These are phyloP conservation scores for Sipha maydis DNA, from an alignment of 2,888 invertebrate species.

Conservation along the genomic window DNA sequence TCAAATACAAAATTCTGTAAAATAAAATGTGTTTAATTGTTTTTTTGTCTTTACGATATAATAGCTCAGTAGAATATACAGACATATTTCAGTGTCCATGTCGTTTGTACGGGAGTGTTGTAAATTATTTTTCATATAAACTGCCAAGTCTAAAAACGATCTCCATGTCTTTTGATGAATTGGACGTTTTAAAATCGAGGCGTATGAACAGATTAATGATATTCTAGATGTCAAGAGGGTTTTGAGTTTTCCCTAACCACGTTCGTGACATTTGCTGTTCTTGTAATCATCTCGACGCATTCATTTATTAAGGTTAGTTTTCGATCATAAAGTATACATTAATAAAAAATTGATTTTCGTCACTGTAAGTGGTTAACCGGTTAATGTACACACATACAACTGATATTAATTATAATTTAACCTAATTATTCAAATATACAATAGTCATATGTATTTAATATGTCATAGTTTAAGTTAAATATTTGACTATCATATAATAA, in stretches of 20 bases:
- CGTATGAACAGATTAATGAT: conserved; percentile 1
- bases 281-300: not conserved
- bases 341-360: not conserved
- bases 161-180: not conserved
- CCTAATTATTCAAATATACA: too few relatives aligned
- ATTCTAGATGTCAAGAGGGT: not conserved
- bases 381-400: not conserved
- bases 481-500: too few relatives aligned
- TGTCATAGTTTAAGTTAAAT: too few relatives aligned
- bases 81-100: not conserved
- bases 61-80: not conserved
- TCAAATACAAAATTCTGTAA: too few relatives aligned
- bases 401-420: too few relatives aligned
- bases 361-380: not conserved
- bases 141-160: not conserved
- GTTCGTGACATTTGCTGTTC: not conserved
- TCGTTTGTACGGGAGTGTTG: not conserved
- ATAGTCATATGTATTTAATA: too few relatives aligned
- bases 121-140: conserved; percentile 12
- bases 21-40: too few relatives aligned
- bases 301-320: not conserved
- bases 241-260: not conserved
- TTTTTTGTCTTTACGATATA: too few relatives aligned
- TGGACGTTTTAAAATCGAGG: conserved; percentile 3
- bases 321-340: not conserved